Base-by-base conservation (phyloP, 2,888 invertebrate species). In the Terebella lapidaria region DNA sequence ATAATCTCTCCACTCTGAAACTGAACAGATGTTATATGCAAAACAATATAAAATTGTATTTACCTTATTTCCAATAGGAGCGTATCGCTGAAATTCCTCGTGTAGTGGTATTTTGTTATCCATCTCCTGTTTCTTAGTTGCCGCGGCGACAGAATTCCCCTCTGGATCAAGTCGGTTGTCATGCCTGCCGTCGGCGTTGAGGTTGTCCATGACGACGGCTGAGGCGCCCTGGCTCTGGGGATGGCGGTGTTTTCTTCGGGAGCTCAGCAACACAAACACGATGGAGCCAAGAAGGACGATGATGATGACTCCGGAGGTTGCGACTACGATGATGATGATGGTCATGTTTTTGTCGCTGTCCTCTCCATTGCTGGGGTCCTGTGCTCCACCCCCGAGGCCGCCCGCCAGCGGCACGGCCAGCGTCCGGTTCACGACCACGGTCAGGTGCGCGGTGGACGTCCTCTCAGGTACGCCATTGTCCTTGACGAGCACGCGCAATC, bases 401-500 rank as follows among this genome's bases (percentile, higher is more conserved):
- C n/a, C n/a, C 10, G 18, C 10, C 49, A 5, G 15, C 15, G 5
- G 22, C 5, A 49, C 10, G 24, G 49, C 5, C 49, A 49, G 5
- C 5, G 18, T n/a, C 24, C 22, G 18, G 49, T 49, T 49, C 5
- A 49, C 49, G 18, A 49, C 5, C 5, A 49, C 22, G 18, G 49
- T 49, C 18, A 49, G 24, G 24, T 49, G 10, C n/a, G 49, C 49
- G 15, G 24, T 20, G n/a, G 49, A 20, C 5, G 5, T 22, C 49
- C 22, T 15, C 22, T 49, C 49, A 15, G 49, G 49, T 20, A 20
- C n/a, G 3, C 58, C 58, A 3, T 24, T 15, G 27, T 58, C 58
- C 20, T 5, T 42, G 18, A 58, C 58, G 27, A 35, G 26, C 2
- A 54, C 42, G 15, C 18, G 22, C 4, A 58, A 27, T 5, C 24